A percentile compares a stretch with the other conserved stretches of the same genome.
These are phyloP conservation scores for Mormyrus proboscirostris DNA, from an alignment of 2,797 vertebrate species.

Conservation along the genomic window DNA sequence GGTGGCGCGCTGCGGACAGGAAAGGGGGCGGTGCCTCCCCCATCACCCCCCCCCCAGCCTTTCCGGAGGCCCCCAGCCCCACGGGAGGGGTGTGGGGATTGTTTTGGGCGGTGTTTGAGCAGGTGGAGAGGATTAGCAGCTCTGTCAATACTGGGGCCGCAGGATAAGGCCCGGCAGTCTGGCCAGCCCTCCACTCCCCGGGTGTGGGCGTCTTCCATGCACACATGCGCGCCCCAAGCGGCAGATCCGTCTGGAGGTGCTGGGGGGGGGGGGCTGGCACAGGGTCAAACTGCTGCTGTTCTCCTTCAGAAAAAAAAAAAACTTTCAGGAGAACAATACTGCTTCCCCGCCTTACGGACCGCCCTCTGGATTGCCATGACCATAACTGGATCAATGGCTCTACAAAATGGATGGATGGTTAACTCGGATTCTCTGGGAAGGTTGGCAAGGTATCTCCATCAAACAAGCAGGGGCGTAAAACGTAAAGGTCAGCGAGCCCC, in stretches of 20 bases:
- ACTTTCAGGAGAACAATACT: conserved; percentile 16
- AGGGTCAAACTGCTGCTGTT: conserved; percentile 3
- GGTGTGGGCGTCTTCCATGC: conserved; percentile 56
- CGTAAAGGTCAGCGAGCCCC: background rate
- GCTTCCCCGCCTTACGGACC: background rate
- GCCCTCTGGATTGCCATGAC: background rate
- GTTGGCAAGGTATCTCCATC: background rate
- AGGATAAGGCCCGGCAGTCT: conserved; percentile 84
- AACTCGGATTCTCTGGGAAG: background rate
- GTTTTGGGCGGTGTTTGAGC: conserved; percentile 80
- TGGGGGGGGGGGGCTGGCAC: background rate
- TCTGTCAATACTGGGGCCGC: conserved; percentile 84
- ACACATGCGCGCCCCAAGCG: conserved; percentile 44
- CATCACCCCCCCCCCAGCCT: conserved; percentile 51
- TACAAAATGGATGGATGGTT: background rate
- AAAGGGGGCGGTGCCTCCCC: conserved; percentile 56
- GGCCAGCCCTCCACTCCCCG: conserved; percentile 44
- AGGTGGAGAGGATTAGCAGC: conserved; percentile 98
- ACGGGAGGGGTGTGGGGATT: conserved; percentile 51
- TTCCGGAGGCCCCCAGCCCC: conserved; percentile 42
- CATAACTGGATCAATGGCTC: background rate
- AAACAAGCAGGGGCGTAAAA: background rate
- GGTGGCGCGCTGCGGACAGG: conserved; percentile 24
- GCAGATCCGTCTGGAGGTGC: conserved; percentile 28
- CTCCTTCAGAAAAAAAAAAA: background rate